These are phyloP conservation scores for Rhabditoides inermis DNA, from an alignment of 2,888 invertebrate genomes.

Conservation along the genomic window DNA sequence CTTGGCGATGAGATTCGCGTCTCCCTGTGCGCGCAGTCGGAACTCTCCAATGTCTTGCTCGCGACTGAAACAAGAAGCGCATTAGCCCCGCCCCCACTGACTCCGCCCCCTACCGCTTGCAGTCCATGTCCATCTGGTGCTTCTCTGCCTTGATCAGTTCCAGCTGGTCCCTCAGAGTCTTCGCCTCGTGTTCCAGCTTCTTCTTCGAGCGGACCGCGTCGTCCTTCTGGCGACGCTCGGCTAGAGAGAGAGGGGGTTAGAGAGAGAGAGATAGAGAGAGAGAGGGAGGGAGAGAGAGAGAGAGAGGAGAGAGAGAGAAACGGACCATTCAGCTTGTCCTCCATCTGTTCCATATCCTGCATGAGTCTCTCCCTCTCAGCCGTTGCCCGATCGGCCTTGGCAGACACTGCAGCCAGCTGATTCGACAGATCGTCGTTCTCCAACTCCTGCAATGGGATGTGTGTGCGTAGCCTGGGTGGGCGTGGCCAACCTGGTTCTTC, in stretches of 20 bases:
- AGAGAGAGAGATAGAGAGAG: no score
- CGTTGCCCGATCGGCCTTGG: constrained; percentile 21
- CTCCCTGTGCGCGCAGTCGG: constrained; percentile 81
- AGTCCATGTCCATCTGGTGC: constrained; percentile 89
- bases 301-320: no score
- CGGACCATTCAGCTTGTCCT: constrained; percentile 29
- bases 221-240: no score
- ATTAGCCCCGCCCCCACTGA: no score
- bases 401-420: constrained; percentile 24
- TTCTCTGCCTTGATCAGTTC: constrained; percentile 91
- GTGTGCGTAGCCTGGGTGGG: no score
- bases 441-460: constrained; percentile 18
- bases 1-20: constrained; percentile 91
- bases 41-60: constrained; percentile 94
- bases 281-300: no score
- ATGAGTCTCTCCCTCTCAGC: constrained; percentile 28
- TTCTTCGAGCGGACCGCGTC: constrained; percentile 98
- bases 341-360: constrained; percentile 28
- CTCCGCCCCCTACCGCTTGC: constrained; percentile 62
- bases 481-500: background rate
- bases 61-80: constrained; percentile 61
- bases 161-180: constrained; percentile 90
- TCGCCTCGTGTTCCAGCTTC: constrained; percentile 86
- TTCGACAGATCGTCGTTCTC: constrained; percentile 35
- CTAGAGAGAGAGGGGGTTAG: no score